These are phyloP conservation scores for Drosophila antonietae DNA, from an alignment of 2,888 invertebrate genomes.

Conservation along the genomic window DNA sequence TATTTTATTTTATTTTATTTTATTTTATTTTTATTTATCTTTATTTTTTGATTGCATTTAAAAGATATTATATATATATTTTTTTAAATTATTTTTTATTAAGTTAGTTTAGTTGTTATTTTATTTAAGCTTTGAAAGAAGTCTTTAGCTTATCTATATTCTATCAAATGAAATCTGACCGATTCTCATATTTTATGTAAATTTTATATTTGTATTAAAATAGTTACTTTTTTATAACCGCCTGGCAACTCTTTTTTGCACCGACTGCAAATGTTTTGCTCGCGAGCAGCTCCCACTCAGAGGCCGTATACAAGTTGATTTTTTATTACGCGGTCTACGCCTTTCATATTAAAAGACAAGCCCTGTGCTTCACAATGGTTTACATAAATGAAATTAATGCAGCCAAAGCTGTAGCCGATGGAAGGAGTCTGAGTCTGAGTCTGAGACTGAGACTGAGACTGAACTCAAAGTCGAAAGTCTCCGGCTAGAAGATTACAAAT, in stretches of 20 bases:
- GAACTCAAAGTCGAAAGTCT: slow-evolving; percentile 7
- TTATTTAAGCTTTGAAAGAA: too few species aligned
- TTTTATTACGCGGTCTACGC: slow-evolving; percentile 80
- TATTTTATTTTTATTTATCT: too few species aligned
- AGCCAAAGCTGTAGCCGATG: slow-evolving; percentile 18
- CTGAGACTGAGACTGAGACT: not conserved
- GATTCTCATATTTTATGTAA: not conserved
- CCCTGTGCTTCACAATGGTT: slow-evolving; percentile 66
- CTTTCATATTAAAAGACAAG: slow-evolving; percentile 76
- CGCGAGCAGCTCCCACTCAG: slow-evolving; percentile 55
- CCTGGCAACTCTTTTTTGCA: slow-evolving; percentile 56
- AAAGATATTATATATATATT: too few species aligned
- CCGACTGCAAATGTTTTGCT: slow-evolving; percentile 21
- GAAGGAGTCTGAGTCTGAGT: not conserved
- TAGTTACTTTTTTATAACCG: not conserved
- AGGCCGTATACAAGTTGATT: slow-evolving; percentile 68
- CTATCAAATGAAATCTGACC: not conserved
- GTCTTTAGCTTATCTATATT: not conserved
- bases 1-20: too few species aligned
- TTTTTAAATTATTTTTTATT: too few species aligned
- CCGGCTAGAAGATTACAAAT: slow-evolving; percentile 65
- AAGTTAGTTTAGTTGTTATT: too few species aligned
- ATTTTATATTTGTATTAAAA: not conserved
- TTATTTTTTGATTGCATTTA: too few species aligned
- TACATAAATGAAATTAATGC: slow-evolving; percentile 80